Conservation (phyloP, 2,888 invertebrate species). For the Melipona bicolor region DNA sequence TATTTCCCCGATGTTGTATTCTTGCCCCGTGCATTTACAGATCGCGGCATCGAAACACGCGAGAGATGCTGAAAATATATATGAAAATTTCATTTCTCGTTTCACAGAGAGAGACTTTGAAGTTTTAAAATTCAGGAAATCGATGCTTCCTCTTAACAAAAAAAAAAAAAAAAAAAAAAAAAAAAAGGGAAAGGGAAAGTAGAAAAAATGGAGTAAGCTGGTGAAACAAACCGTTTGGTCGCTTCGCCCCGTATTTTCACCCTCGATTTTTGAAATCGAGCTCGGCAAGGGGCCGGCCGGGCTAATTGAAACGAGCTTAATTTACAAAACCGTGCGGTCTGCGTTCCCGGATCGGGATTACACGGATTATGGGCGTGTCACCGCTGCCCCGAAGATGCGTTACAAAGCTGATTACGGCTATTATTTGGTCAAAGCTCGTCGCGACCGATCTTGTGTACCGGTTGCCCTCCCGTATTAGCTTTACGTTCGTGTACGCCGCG, state of each 20-base stretch:
- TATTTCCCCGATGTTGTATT: too few relatives aligned
- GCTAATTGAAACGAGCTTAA: slow-evolving; percentile 40
- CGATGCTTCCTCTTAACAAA: too few relatives aligned
- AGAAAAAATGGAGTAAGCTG: not conserved
- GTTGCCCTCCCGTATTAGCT: not conserved
- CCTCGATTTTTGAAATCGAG: slow-evolving; percentile 16
- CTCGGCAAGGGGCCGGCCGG: not conserved
- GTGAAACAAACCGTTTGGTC: not conserved
- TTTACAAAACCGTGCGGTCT: slow-evolving; percentile 20
- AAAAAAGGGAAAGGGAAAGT: too few relatives aligned
- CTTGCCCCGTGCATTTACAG: too few relatives aligned
- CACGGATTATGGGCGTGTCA: slow-evolving; percentile 36
- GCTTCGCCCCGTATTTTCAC: not conserved
- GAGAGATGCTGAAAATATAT: too few relatives aligned
- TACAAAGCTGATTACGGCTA: slow-evolving; percentile 69
- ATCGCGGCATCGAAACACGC: too few relatives aligned
- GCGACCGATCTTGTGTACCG: slow-evolving; percentile 36
- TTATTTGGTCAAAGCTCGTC: slow-evolving; percentile 63
- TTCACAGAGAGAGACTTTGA: too few relatives aligned
- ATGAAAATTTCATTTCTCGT: too few relatives aligned
- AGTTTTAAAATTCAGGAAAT: too few relatives aligned
- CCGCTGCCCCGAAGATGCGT: slow-evolving; percentile 49
- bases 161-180: too few relatives aligned
- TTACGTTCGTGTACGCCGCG: not conserved
- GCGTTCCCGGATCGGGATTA: slow-evolving; percentile 17